Percentiles rank a stretch among this genome's conserved stretches.
Evolutionary conservation across 2,113 vertebrate genomes (phyloP).

Genomic region (Chionis minor): DNA sequence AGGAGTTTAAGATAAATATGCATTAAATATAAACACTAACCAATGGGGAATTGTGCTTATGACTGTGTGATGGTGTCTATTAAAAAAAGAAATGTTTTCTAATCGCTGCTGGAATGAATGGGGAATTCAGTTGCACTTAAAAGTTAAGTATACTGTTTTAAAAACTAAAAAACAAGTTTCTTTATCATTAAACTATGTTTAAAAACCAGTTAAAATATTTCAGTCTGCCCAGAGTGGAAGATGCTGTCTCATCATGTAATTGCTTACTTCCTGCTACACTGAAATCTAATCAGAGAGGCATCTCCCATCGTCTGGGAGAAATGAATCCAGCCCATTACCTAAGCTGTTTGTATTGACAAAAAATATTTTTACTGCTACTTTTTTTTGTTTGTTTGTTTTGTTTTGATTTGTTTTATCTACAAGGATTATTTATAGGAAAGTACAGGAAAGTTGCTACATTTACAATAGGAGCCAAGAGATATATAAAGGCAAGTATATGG

Average conservation of each 20-base stretch:
- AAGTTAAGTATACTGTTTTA: neutral
- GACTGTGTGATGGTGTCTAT: neutral
- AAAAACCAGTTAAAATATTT: neutral
- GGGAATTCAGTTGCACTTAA: neutral
- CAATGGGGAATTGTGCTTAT: neutral
- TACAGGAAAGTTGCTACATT: neutral
- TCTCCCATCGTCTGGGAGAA: neutral
- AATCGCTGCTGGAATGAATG: neutral
- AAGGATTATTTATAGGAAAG: neutral
- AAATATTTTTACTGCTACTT: neutral
- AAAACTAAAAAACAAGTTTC: neutral
- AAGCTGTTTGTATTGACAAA: neutral
- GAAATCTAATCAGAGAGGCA: neutral
- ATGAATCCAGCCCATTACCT: neutral
- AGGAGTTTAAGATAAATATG: neutral
- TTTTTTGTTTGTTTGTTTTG: neutral
- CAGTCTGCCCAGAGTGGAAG: neutral
- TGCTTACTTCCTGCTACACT: neutral
- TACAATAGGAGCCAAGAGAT: neutral
- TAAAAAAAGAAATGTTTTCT: neutral
- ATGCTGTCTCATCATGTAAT: neutral
- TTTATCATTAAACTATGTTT: neutral
- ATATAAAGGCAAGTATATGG: neutral
- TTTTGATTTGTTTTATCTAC: neutral
- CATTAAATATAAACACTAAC: neutral